phyloP scores from a whole-genome alignment of 2,797 vertebrate species.

The Natrix natrix region DNA sequence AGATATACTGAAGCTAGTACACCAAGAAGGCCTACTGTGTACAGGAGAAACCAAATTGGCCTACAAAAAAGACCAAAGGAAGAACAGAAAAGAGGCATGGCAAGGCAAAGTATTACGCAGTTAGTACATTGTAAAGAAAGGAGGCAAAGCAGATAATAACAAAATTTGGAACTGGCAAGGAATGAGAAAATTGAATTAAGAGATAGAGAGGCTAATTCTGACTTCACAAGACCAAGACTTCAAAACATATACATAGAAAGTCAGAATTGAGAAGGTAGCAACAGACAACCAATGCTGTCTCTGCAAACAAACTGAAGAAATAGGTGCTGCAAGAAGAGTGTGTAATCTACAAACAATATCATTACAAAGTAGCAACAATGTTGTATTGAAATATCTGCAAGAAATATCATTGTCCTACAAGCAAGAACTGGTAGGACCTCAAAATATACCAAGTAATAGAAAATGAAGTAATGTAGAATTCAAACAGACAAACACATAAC shows the following conservation, averaged over 20 bases:
- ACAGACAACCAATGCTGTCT: not conserved
- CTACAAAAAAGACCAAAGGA: not conserved
- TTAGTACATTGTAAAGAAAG: not conserved
- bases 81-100: not conserved
- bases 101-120: not conserved
- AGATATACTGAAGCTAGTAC: not conserved
- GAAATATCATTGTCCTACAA: not conserved
- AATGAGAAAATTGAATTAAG: not conserved
- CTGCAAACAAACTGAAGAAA: not conserved
- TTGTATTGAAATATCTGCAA: not conserved
- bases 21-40: not conserved
- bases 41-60: not conserved
- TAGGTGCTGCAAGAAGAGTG: not conserved
- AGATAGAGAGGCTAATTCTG: not conserved
- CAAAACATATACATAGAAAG: not conserved
- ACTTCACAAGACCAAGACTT: not conserved
- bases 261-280: not conserved
- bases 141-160: not conserved
- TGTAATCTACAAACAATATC: not conserved
- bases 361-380: not conserved
- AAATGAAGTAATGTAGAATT: not conserved
- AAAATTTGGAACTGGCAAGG: not conserved
- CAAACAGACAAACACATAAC: not conserved
- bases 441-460: not conserved
- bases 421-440: not conserved